Percentiles rank a stretch among this genome's conserved stretches.
These are phyloP conservation scores for Cephus nigrinus DNA, from an alignment of 2,888 invertebrate species.

Conservation along the genomic window DNA sequence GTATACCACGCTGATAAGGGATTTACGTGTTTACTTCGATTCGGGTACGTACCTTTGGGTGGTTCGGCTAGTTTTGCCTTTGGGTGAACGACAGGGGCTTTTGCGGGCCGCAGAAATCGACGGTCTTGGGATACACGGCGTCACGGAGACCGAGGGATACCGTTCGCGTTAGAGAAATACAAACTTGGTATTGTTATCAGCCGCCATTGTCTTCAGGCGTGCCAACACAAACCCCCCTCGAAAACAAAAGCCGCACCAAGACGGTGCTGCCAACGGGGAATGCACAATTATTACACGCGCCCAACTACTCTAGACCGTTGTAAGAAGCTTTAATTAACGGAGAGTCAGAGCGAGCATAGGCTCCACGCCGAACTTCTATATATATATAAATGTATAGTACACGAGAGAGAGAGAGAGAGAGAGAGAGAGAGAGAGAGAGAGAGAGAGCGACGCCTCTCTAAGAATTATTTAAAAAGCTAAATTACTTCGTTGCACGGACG, in stretches of 20 bases:
- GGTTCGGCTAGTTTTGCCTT: background rate
- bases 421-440: background rate
- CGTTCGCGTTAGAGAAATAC: slow-evolving; percentile 18
- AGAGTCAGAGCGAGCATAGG: background rate
- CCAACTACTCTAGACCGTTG: slow-evolving; percentile 24
- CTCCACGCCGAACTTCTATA: background rate
- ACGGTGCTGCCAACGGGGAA: slow-evolving; percentile 42
- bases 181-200: slow-evolving; percentile 28
- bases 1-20: no score
- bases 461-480: slow-evolving; percentile 1
- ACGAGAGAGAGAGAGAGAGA: background rate
- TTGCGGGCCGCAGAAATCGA: background rate
- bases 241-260: slow-evolving; percentile 43
- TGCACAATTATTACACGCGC: slow-evolving; percentile 44
- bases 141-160: background rate
- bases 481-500: slow-evolving; percentile 23
- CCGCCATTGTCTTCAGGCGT: slow-evolving; percentile 35
- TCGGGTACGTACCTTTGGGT: rapidly evolving
- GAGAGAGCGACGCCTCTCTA: background rate
- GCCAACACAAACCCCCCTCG: slow-evolving; percentile 30
- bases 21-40: background rate
- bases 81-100: no score
- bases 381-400: background rate
- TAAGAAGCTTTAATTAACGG: slow-evolving; percentile 50
- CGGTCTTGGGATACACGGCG: background rate